phyloP scores from a whole-genome alignment of 2,113 vertebrate genomes.

The Okapia johnstoni region DNA sequence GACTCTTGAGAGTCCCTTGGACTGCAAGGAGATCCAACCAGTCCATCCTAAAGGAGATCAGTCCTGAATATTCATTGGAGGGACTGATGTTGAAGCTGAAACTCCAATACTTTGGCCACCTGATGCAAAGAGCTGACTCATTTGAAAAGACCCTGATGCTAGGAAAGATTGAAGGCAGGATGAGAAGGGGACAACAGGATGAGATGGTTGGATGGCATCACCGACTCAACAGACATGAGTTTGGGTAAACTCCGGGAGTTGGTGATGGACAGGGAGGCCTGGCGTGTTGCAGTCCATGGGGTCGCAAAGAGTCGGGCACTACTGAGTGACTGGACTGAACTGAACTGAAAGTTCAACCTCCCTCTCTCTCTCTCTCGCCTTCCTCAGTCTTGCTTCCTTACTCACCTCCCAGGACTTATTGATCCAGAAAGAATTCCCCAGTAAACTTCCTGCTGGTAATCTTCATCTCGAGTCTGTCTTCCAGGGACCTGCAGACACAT shows the following conservation, averaged over 20 bases:
- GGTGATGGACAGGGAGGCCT: background rate
- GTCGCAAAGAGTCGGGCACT: accelerated
- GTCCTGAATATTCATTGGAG: background rate
- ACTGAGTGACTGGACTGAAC: background rate
- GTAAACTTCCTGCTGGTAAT: background rate
- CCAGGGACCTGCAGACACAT: background rate
- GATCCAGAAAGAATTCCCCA: background rate
- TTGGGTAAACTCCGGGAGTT: background rate
- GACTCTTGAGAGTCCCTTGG: background rate
- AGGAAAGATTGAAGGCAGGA: background rate
- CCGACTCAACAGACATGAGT: background rate
- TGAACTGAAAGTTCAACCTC: background rate
- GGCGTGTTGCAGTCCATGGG: background rate
- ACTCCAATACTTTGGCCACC: background rate
- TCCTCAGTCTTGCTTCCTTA: background rate
- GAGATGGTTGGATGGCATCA: background rate
- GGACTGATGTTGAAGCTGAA: background rate
- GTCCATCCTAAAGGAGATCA: background rate
- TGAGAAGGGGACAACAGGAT: background rate
- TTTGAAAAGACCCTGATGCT: background rate
- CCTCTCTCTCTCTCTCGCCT: background rate
- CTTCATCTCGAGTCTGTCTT: background rate
- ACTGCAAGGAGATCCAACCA: background rate
- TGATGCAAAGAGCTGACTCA: background rate
- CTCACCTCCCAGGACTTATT: background rate